Evolutionary conservation across 64 coral and sea anemone species (phyloP).

Genomic region (Orbicella faveolata): DNA sequence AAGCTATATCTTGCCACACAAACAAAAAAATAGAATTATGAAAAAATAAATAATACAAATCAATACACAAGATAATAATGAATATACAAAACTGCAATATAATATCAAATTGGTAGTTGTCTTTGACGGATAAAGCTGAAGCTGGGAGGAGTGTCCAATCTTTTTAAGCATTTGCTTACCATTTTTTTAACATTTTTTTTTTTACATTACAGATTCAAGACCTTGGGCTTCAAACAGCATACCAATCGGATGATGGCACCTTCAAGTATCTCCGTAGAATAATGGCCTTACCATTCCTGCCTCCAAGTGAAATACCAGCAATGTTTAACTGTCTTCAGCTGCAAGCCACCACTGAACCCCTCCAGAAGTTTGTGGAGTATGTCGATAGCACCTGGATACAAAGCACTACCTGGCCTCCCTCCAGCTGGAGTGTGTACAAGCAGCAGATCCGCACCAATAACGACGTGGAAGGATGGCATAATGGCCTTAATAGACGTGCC

Average conservation of each 20-base stretch:
- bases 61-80: no score
- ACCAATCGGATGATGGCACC: background rate
- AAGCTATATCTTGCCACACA: no score
- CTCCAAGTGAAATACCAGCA: background rate
- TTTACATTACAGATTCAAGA: background rate
- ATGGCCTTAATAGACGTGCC: constrained; percentile 11
- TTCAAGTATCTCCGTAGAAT: background rate
- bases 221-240: background rate
- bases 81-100: no score
- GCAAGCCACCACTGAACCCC: background rate
- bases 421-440: no score
- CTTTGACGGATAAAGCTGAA: no score
- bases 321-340: background rate
- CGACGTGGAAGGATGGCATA: constrained; percentile 13
- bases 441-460: background rate
- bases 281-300: background rate
- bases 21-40: no score
- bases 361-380: background rate
- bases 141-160: no score
- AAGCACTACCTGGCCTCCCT: no score
- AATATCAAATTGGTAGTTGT: background rate
- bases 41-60: no score
- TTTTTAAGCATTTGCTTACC: no score
- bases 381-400: no score
- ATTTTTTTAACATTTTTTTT: no score